Evolutionary conservation across 2,113 vertebrate genomes (phyloP).

Genomic region (Salvelinus alpinus): DNA sequence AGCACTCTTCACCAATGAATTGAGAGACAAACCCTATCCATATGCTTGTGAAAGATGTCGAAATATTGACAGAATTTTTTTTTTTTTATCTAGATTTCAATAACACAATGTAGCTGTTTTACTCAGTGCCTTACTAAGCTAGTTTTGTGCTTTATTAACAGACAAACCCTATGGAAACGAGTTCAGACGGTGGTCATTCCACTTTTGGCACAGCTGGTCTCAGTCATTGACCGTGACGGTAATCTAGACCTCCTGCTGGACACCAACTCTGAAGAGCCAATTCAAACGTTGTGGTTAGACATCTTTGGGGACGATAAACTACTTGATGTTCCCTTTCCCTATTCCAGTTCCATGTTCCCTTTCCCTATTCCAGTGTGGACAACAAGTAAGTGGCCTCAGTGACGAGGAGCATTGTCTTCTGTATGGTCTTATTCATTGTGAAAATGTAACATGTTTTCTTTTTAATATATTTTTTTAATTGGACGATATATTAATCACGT

Average conservation of each 20-base stretch:
- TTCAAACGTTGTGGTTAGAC: conserved; percentile 86
- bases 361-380: conserved; percentile 51
- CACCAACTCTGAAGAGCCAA: conserved; percentile 48
- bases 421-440: no score
- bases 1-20: neutral
- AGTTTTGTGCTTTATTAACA: conserved; percentile 48
- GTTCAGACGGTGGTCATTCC: conserved; percentile 83
- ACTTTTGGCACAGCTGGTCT: conserved; percentile 83
- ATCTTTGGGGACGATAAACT: conserved; percentile 84
- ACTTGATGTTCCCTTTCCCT: conserved; percentile 71
- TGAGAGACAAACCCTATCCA: no score
- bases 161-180: conserved; percentile 91
- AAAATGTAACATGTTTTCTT: no score
- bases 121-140: neutral
- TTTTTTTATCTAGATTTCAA: no score
- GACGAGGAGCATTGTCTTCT: neutral
- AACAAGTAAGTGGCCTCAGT: conserved; percentile 68
- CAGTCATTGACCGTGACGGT: conserved; percentile 83
- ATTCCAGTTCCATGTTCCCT: conserved; percentile 61
- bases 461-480: no score
- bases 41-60: neutral
- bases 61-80: neutral
- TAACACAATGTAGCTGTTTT: no score
- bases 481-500: no score
- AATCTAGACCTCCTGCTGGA: conserved; percentile 86